These are phyloP conservation scores for Caenorhabditis parvicauda DNA, from an alignment of 2,888 invertebrate species.

Conservation along the genomic window DNA sequence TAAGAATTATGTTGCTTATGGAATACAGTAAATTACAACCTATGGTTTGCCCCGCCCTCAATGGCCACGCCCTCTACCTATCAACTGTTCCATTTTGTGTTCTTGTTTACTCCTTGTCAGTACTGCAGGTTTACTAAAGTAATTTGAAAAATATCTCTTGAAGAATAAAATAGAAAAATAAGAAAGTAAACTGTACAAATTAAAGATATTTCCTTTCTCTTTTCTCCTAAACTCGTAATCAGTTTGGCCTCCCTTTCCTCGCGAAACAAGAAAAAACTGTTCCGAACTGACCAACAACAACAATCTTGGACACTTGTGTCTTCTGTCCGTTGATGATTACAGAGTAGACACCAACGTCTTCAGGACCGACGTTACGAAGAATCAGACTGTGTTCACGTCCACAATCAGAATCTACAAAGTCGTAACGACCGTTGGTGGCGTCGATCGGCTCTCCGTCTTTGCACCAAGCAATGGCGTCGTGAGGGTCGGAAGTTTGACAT, in stretches of 20 bases:
- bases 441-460: conserved; percentile 21
- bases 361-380: conserved; percentile 34
- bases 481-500: conserved; percentile 46
- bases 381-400: conserved; percentile 41
- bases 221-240: too few species aligned
- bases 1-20: too few species aligned
- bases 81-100: too few species aligned
- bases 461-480: conserved; percentile 27
- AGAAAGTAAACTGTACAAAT: too few species aligned
- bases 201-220: too few species aligned
- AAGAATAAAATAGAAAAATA: too few species aligned
- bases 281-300: conserved; percentile 30
- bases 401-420: conserved; percentile 15
- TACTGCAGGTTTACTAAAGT: too few species aligned
- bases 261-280: background rate
- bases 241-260: background rate
- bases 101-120: too few species aligned
- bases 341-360: conserved; percentile 48
- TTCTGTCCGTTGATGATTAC: conserved; percentile 42
- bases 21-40: too few species aligned
- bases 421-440: conserved; percentile 7
- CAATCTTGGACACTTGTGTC: conserved; percentile 47
- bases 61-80: too few species aligned
- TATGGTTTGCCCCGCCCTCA: too few species aligned
- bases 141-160: too few species aligned